A percentile compares a stretch with the other conserved stretches of the same genome.
Conservation (phyloP, 2,888 invertebrate species). For the Tillus elongatus region DNA sequence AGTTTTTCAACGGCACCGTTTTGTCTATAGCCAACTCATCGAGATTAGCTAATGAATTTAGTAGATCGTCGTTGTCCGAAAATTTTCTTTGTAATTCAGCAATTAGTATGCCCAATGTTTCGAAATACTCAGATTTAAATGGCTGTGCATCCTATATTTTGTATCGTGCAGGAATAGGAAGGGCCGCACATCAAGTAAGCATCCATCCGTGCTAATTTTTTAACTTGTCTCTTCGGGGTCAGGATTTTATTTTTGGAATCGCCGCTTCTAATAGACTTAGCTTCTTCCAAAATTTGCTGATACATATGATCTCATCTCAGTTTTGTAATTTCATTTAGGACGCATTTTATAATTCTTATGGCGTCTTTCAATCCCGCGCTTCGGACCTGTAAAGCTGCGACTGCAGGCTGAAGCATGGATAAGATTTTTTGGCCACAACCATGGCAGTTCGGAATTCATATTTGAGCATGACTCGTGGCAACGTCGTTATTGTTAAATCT, state of each 20-base stretch:
- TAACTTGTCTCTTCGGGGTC: slow-evolving; percentile 14
- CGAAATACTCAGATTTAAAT: slow-evolving; percentile 18
- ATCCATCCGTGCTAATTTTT: slow-evolving; percentile 13
- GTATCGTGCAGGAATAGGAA: slow-evolving; percentile 12
- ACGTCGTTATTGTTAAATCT: slow-evolving; percentile 17
- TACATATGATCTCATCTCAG: slow-evolving; percentile 14
- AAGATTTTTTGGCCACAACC: slow-evolving; percentile 14
- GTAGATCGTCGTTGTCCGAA: slow-evolving; percentile 16
- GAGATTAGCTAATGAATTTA: slow-evolving; percentile 14
- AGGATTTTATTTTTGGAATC: slow-evolving; percentile 12
- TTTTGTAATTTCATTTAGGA: slow-evolving; percentile 14
- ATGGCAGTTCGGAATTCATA: slow-evolving; percentile 11
- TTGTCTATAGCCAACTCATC: slow-evolving; percentile 17
- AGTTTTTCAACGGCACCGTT: slow-evolving; percentile 14
- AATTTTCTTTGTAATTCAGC: slow-evolving; percentile 15
- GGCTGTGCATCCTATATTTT: slow-evolving; percentile 14
- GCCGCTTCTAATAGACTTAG: slow-evolving; percentile 8
- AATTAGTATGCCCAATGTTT: slow-evolving; percentile 15
- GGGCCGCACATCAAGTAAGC: slow-evolving; percentile 12
- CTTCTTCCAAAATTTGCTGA: no score
- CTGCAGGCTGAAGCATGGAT: slow-evolving; percentile 14
- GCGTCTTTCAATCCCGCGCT: slow-evolving; percentile 16
- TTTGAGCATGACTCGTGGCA: slow-evolving; percentile 13
- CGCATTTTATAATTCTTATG: slow-evolving; percentile 16
- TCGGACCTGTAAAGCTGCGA: slow-evolving; percentile 17